A percentile compares a stretch with the other conserved stretches of the same genome.
Conservation (phyloP, 2,888 invertebrate genomes). For the Apantesis nais region DNA sequence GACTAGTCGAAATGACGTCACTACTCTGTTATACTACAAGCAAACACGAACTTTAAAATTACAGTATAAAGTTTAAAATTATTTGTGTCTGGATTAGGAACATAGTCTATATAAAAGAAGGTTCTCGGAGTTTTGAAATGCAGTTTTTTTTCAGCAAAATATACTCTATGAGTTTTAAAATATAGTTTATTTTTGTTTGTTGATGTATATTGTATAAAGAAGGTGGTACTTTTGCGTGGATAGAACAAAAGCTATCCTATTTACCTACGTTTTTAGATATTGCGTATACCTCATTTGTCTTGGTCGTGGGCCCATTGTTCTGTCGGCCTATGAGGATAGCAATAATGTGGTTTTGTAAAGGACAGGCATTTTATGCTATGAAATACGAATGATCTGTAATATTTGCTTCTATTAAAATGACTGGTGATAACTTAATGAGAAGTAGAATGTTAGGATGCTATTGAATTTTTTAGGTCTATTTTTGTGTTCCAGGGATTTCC, state of each 20-base stretch:
- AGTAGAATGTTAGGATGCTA: no score
- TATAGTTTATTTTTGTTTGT: constrained; percentile 61
- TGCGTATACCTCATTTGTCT: constrained; percentile 83
- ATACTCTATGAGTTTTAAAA: constrained; percentile 56
- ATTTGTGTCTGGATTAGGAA: constrained; percentile 39
- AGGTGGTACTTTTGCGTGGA: constrained; percentile 74
- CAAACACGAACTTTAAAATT: constrained; percentile 55
- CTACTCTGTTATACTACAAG: constrained; percentile 44
- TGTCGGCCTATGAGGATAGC: constrained; percentile 40
- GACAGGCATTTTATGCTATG: constrained; percentile 36
- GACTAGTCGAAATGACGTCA: constrained; percentile 73
- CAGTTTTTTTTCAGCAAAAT: constrained; percentile 65
- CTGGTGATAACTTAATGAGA: no score
- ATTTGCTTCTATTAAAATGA: constrained; percentile 8
- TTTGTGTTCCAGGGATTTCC: no score
- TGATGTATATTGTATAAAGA: constrained; percentile 63
- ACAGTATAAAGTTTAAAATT: constrained; percentile 40
- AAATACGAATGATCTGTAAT: constrained; percentile 29
- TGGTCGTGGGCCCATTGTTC: constrained; percentile 77
- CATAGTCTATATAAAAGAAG: constrained; percentile 77
- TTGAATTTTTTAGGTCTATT: no score
- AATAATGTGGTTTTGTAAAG: constrained; percentile 51
- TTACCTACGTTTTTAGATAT: constrained; percentile 76
- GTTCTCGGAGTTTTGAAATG: constrained; percentile 73
- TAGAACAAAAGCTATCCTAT: constrained; percentile 69